Base-by-base conservation (phyloP, 2,113 vertebrate species). In the Eptesicus fuscus region DNA sequence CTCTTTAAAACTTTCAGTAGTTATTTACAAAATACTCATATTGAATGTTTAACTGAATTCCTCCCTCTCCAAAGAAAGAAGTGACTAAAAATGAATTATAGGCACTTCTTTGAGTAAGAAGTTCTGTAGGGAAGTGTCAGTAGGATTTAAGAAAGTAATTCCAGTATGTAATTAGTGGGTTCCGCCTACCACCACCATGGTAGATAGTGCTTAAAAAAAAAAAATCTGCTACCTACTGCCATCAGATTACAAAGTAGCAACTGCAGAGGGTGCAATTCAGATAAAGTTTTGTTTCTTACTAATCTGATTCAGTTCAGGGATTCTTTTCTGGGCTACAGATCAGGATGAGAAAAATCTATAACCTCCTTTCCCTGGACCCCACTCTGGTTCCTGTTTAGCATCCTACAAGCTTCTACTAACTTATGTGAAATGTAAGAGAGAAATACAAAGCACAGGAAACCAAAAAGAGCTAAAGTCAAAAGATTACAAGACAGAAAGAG, bases 371-470 rank as follows among this genome's bases (percentile, higher is more conserved):
- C 49, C 28, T 47, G 5, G 30, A 78, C 30, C 16, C 22, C 4
- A 79, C 14, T 42, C 73, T 67, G 42, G 32, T 42, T 80, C 22
- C 78, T 85, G 3, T 80, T 70, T 93, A 73, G 70, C 42, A 40
- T 30, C 56, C 16, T 84, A 47, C 59, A 9, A 35, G 18, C 70
- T 79, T 88, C 49, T 42, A 74, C 13, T 30, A 88, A 53, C 20
- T 74, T n/a, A 42, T 7, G 18, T 61, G 5, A 74, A 17, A 59
- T 22, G 11, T 37, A 44, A 88, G 65, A 83, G 73, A 88, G 42
- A 93, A 76, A 93, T n/a, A 35, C 82, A 76, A 92, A 95, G 20
- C 79, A 90, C 25, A 83, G 17, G 37, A 73, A 93, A 77, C n/a
- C 14, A 59, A 35, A 77, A 84, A 59, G 37, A 59, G 42, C 42